A percentile compares a stretch with the other conserved stretches of the same genome.
phyloP scores from a whole-genome alignment of 2,113 vertebrate genomes.

The Chionodraco myersi region DNA sequence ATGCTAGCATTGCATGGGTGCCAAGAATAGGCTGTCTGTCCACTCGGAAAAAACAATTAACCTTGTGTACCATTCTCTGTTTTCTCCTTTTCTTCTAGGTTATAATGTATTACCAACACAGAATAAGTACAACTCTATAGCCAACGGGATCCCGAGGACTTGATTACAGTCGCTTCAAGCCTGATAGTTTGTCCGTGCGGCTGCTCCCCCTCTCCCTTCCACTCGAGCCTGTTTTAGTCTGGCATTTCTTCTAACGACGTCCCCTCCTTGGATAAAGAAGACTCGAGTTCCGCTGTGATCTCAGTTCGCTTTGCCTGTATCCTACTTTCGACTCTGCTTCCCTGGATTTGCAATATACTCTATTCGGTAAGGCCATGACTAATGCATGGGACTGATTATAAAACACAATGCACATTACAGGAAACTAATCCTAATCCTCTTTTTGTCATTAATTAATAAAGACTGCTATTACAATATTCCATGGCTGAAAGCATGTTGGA shows the following conservation, averaged over 20 bases:
- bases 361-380: slow-evolving; percentile 84
- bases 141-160: slow-evolving; percentile 91
- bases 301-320: slow-evolving; percentile 72
- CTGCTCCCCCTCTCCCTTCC: slow-evolving; percentile 81
- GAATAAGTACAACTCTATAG: slow-evolving; percentile 98
- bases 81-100: slow-evolving; percentile 81
- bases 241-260: slow-evolving; percentile 81
- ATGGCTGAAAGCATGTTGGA: slow-evolving; percentile 4
- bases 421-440: slow-evolving; percentile 60
- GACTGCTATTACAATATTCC: slow-evolving; percentile 8
- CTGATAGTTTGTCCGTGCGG: slow-evolving; percentile 91
- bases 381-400: slow-evolving; percentile 64
- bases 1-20: slow-evolving; percentile 1
- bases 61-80: not conserved
- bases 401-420: slow-evolving; percentile 46
- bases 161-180: slow-evolving; percentile 97
- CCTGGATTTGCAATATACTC: slow-evolving; percentile 76
- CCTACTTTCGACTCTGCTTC: slow-evolving; percentile 67
- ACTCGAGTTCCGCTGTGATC: slow-evolving; percentile 64
- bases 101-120: slow-evolving; percentile 94
- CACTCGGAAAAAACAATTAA: not conserved
- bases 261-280: slow-evolving; percentile 72
- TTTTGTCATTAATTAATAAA: slow-evolving; percentile 51
- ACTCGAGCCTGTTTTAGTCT: slow-evolving; percentile 68
- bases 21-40: slow-evolving; percentile 18